phyloP scores from a whole-genome alignment of 2,888 invertebrate species.

The Andrena dorsata region DNA sequence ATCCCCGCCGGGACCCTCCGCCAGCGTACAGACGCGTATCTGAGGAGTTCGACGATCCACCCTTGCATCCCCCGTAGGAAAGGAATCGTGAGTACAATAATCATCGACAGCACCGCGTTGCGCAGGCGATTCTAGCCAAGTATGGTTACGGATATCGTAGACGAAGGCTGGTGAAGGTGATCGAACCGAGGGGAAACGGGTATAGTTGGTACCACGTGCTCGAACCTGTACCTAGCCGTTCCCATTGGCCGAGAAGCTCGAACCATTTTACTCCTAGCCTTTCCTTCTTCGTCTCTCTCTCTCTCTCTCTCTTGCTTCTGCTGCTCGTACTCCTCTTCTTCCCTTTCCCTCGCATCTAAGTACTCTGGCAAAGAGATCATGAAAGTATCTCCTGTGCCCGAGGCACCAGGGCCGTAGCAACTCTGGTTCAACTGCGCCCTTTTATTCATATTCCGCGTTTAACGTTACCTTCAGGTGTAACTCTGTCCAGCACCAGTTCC shows the following conservation, averaged over 20 bases:
- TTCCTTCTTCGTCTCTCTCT: constrained; percentile 33
- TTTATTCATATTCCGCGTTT: not conserved
- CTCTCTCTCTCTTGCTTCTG: constrained; percentile 20
- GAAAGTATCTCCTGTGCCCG: constrained; percentile 45
- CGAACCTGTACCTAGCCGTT: constrained; percentile 39
- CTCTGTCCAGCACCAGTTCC: not conserved
- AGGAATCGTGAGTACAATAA: constrained; percentile 26
- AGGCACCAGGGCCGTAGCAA: constrained; percentile 49
- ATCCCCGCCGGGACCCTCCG: not conserved
- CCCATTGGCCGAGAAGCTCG: constrained; percentile 53
- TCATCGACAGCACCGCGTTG: too few relatives aligned
- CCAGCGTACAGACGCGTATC: constrained; percentile 10
- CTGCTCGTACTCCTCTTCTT: constrained; percentile 13
- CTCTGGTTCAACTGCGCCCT: constrained; percentile 17
- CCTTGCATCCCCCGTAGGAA: not conserved
- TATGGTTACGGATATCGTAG: constrained; percentile 43
- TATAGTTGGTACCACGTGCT: constrained; percentile 36
- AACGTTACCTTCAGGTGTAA: not conserved
- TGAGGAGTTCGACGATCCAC: constrained; percentile 11
- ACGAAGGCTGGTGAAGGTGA: constrained; percentile 67
- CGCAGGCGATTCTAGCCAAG: constrained; percentile 35
- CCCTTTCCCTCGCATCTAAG: constrained; percentile 35
- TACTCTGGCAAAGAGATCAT: constrained; percentile 59
- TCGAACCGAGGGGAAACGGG: constrained; percentile 51
- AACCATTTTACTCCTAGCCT: constrained; percentile 34